Evolutionary conservation across 2,113 vertebrate species (phyloP), one percentile per base, ranked within the genome.

Genomic region (Cynocephalus volans): DNA sequence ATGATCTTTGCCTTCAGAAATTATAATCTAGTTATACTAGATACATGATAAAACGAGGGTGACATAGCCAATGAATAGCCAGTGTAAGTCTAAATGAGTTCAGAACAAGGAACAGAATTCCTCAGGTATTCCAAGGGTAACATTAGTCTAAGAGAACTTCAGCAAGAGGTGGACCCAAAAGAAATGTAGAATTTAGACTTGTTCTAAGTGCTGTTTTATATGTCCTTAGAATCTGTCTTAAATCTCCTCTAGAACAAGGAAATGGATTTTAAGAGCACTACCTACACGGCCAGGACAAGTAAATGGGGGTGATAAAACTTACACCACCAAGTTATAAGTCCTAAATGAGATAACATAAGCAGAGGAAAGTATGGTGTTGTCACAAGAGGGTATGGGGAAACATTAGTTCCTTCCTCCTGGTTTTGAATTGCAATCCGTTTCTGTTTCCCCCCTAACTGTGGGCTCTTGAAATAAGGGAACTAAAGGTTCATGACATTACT

Each of bases 161-260:
- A 56, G 45, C 36, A 94, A 92, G n/a, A 67, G 76, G 23, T 62
- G 2, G 4, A 45, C 45, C 48, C 41, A 52, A 54, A 93, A 88
- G 28, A 90, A 95, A 24, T 14, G 7, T 3, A 88, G 33, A 65
- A 85, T 75, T 84, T 24, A 88, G 82, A 85, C 48, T 62, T 58
- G 31, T 52, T 65, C 45, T 45, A 41, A 69, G 41, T 54, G 21
- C 26, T 65, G 54, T 81, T 79, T 86, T 62, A 11, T 28, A 50
- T 67, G 52, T 77, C 33, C 62, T 65, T 45, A 90, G 24, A 86
- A 73, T 90, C 70, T 52, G n/a, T 67, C 67, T 84, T 85, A 87
- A 50, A 56, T 69, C 18, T 56, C 31, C 75, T 89, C 58, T 75
- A 67, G 64, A 90, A 96, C 75, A 94, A 95, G 58, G 19, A 93